A percentile compares a stretch with the other conserved stretches of the same genome.
phyloP scores from a whole-genome alignment of 2,888 invertebrate genomes.

The Rugalucina vietnamica region DNA sequence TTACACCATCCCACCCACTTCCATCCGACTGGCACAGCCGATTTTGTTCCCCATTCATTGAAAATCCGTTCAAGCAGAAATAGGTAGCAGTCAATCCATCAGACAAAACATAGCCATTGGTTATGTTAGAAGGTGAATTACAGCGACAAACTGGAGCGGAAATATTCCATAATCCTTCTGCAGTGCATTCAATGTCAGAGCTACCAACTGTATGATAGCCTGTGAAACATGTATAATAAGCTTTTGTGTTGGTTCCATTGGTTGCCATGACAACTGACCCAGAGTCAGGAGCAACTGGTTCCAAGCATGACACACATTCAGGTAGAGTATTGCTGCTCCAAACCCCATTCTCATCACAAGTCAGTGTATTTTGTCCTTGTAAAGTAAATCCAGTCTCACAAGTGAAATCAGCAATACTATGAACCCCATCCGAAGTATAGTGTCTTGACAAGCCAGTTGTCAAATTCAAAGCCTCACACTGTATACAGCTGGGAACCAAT shows the following conservation, averaged over 20 bases:
- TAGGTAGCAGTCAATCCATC: conserved; percentile 8
- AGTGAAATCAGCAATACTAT: background rate
- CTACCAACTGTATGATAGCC: background rate
- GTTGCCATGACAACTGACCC: background rate
- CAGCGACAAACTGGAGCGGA: background rate
- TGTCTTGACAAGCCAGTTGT: background rate
- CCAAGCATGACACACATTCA: background rate
- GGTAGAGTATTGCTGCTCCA: background rate
- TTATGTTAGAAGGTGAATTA: background rate
- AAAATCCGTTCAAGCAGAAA: background rate
- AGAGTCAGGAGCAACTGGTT: background rate
- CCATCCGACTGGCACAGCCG: background rate
- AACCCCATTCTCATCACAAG: background rate
- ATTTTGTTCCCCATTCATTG: background rate
- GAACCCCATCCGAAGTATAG: background rate
- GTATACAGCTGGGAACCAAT: background rate
- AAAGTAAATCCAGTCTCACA: background rate
- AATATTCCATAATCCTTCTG: background rate
- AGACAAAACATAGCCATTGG: background rate
- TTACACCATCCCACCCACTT: background rate
- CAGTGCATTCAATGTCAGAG: background rate
- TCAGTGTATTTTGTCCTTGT: background rate
- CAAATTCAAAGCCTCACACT: background rate
- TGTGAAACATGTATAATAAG: background rate
- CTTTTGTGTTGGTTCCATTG: background rate